Conservation (phyloP, 2,797 vertebrate species). For the Rhinatrema bivittatum region DNA sequence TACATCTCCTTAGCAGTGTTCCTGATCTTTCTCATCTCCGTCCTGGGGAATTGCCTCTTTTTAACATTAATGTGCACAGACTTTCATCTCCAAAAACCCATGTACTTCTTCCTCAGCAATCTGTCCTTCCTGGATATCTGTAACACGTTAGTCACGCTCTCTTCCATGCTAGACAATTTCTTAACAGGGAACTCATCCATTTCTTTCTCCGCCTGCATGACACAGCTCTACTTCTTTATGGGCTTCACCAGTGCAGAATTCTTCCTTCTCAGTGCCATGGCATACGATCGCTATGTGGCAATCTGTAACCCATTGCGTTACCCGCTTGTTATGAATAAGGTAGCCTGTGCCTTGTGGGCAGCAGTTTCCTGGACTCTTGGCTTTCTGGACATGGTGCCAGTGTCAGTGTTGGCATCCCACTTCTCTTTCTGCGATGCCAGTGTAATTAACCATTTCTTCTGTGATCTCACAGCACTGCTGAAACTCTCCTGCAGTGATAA, state of each 20-base stretch:
- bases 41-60: slow-evolving; percentile 29
- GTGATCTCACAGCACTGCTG: slow-evolving; percentile 1
- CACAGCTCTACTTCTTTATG: slow-evolving; percentile 33
- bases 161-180: slow-evolving; percentile 26
- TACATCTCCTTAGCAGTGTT: slow-evolving; percentile 33
- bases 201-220: slow-evolving; percentile 22
- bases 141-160: slow-evolving; percentile 35
- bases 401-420: neutral
- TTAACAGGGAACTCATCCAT: slow-evolving; percentile 6
- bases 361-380: slow-evolving; percentile 21
- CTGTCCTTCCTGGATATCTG: slow-evolving; percentile 42
- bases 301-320: slow-evolving; percentile 34
- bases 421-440: neutral
- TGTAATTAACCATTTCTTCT: slow-evolving; percentile 1
- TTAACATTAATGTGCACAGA: slow-evolving; percentile 18
- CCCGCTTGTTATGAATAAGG: slow-evolving; percentile 13
- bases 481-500: neutral
- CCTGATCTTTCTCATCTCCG: slow-evolving; percentile 26
- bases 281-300: slow-evolving; percentile 29
- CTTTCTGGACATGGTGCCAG: neutral
- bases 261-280: slow-evolving; percentile 33
- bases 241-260: slow-evolving; percentile 32
- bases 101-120: slow-evolving; percentile 36
- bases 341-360: slow-evolving; percentile 17
- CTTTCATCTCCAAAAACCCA: slow-evolving; percentile 16